A percentile compares a stretch with the other conserved stretches of the same genome.
These are phyloP conservation scores for Chelonus formosanus DNA, from an alignment of 2,888 invertebrate species.

Conservation along the genomic window DNA sequence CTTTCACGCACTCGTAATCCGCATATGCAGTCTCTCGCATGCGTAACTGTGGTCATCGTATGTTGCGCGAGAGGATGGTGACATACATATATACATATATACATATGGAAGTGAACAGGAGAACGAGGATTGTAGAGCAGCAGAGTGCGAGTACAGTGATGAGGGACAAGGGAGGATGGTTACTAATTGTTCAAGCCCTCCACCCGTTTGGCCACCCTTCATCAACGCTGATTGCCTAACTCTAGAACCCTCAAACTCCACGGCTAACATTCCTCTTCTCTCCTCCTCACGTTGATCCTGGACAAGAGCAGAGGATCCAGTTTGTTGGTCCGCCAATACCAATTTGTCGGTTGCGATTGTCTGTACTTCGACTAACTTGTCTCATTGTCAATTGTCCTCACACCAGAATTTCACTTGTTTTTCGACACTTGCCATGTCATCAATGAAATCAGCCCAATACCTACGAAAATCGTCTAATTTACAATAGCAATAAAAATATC, in stretches of 20 bases:
- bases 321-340: conserved; percentile 42
- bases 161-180: conserved; percentile 43
- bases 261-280: conserved; percentile 32
- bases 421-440: conserved; percentile 12
- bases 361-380: conserved; percentile 26
- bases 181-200: conserved; percentile 63
- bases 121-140: conserved; percentile 29
- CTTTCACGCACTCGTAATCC: conserved; percentile 34
- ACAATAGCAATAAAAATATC: neutral
- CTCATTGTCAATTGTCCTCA: conserved; percentile 21
- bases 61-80: conserved; percentile 5
- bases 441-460: conserved; percentile 6
- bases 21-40: conserved; percentile 50
- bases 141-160: conserved; percentile 24
- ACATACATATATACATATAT: conserved; percentile 1
- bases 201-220: conserved; percentile 52
- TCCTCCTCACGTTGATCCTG: conserved; percentile 44
- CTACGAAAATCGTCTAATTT: neutral
- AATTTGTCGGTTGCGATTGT: conserved; percentile 34
- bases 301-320: conserved; percentile 38
- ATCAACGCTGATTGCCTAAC: conserved; percentile 65
- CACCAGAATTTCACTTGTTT: conserved; percentile 31
- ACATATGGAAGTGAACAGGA: conserved; percentile 34
- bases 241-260: conserved; percentile 59
- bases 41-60: conserved; percentile 50